Evolutionary conservation across 2,113 vertebrate species (phyloP).

Genomic region (Nerophis ophidion): DNA sequence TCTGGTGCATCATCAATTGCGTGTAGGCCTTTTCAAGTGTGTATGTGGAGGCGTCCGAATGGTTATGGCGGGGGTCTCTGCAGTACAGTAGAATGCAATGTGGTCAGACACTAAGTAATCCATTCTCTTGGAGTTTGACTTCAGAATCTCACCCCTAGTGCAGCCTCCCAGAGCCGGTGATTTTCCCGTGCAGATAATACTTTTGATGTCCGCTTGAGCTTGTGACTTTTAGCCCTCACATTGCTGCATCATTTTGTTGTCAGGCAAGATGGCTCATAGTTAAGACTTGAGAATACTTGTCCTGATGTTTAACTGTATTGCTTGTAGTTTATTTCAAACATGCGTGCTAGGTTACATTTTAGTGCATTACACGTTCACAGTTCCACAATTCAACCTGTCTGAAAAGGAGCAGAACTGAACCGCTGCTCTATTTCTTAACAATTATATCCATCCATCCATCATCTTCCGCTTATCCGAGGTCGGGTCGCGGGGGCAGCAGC

Average conservation of each 20-base stretch:
- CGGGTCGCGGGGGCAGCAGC: too few species aligned
- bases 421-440: too few species aligned
- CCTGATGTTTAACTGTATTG: neutral
- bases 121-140: constrained; percentile 18
- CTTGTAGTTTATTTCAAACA: too few species aligned
- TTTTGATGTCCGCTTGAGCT: too few species aligned
- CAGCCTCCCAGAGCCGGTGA: constrained; percentile 27
- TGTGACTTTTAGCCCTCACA: constrained; percentile 4
- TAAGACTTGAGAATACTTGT: neutral
- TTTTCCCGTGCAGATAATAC: constrained; percentile 18
- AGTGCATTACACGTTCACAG: too few species aligned
- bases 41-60: constrained; percentile 44
- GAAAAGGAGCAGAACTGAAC: too few species aligned
- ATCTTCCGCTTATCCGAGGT: too few species aligned
- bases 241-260: constrained; percentile 8
- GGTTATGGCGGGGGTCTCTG: constrained; percentile 2
- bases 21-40: constrained; percentile 47
- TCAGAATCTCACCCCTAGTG: constrained; percentile 21
- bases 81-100: constrained; percentile 14
- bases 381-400: too few species aligned
- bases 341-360: too few species aligned
- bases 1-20: constrained; percentile 60
- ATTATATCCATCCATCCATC: too few species aligned
- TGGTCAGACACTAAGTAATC: constrained; percentile 38
- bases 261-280: constrained; percentile 7